Evolutionary conservation across 2,113 vertebrate genomes (phyloP), one percentile per base, ranked within the genome.

Genomic region (Chaetodon trifascialis): DNA sequence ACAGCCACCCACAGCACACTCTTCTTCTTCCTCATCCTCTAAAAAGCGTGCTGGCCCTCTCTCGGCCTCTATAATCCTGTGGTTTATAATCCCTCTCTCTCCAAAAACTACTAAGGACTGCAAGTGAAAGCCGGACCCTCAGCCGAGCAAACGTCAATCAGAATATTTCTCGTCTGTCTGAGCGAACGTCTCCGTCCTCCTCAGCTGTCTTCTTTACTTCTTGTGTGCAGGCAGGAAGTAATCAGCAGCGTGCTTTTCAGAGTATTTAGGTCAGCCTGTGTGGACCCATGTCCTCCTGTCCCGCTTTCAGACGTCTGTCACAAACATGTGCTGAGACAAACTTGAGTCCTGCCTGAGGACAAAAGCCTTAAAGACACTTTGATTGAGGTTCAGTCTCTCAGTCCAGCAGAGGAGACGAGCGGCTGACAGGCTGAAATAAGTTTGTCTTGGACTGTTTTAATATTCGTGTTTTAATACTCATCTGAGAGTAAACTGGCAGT

Each of bases 221-320:
- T 65, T 12, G 17, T 6, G 16, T 21, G 54, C 46, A 54, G 62
- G 21, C 17, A 15, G 42, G 52, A 58, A 70, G 36, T 60, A 17
- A 34, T 4, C 69, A 21, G 51, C 65, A 25, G 23, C 17, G 64
- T 38, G 49, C 7, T 62, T 75, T 47, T 36, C 40, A 8, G 21
- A 69, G 80, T 77, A 90, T 89, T 84, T 73, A 85, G 91, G 88
- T 90, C 86, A 86, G 42, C 40, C 52, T 86, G 85, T 23, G 47
- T 15, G 36, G 12, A 38, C 44, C 7, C 8, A 82, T 36, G 67
- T 51, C 73, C 73, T 1, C 2, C 76, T 73, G 67, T 73, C 80
- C 77, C 3, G n/a, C 67, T 76, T 79, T 73, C 80, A 58, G 69
- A 85, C 3, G 75, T 75, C 46, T 46, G 40, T 42, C 71, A 23